Evolutionary conservation across 2,888 invertebrate genomes (phyloP).

Genomic region (Petrolisthes manimaculis): DNA sequence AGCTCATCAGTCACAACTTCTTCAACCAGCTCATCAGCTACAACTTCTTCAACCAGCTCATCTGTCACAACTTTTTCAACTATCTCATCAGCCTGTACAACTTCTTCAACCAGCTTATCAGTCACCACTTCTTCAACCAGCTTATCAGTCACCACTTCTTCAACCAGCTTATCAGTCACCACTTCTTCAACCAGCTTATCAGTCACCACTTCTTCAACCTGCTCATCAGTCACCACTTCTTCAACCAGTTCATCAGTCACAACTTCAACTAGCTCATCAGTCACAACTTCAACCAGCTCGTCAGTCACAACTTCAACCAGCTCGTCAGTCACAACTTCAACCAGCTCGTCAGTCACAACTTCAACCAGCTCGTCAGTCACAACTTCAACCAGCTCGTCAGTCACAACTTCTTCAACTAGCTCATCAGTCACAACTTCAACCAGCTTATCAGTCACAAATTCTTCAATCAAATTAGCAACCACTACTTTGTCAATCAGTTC

Average conservation of each 20-base stretch:
- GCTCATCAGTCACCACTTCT: not conserved
- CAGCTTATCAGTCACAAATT: not conserved
- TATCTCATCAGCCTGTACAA: not conserved
- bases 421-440: too few relatives aligned
- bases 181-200: too few relatives aligned
- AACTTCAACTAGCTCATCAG: conserved; percentile 5
- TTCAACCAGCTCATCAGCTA: not conserved
- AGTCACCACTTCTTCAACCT: not conserved
- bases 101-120: not conserved
- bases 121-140: not conserved
- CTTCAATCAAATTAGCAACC: too few relatives aligned
- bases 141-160: not conserved
- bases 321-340: not conserved
- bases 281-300: not conserved
- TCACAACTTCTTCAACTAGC: too few relatives aligned
- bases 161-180: not conserved
- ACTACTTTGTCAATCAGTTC: too few relatives aligned
- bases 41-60: not conserved
- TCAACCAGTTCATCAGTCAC: not conserved
- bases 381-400: not conserved
- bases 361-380: not conserved
- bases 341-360: not conserved
- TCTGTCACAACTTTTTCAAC: not conserved
- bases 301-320: not conserved
- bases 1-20: not conserved